Conservation (phyloP, 1,140 invertebrate genomes). For the Caerostris darwini region DNA sequence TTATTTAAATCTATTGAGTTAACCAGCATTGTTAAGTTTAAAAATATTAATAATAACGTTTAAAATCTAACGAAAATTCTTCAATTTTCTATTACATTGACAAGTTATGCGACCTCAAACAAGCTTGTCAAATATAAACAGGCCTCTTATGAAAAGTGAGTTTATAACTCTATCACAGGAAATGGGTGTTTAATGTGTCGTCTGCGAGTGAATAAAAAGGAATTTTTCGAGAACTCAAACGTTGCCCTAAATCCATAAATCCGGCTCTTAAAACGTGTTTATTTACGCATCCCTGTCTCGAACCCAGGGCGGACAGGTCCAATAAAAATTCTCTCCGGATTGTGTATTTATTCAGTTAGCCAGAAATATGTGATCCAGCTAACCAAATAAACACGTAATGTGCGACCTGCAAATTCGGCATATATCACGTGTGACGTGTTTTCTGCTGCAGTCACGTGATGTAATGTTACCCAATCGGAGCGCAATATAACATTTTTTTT, state of each 20-base stretch:
- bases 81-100: too few relatives aligned
- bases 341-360: background rate
- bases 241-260: background rate
- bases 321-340: background rate
- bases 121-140: too few relatives aligned
- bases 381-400: background rate
- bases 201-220: background rate
- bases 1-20: too few relatives aligned
- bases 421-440: background rate
- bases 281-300: background rate
- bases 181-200: too few relatives aligned
- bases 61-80: too few relatives aligned
- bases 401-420: slow-evolving; percentile 4
- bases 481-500: background rate
- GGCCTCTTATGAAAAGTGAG: too few relatives aligned
- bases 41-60: too few relatives aligned
- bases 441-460: background rate
- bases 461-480: background rate
- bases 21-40: too few relatives aligned
- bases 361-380: background rate
- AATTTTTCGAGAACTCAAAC: background rate
- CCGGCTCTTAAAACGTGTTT: background rate
- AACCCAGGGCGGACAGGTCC: background rate
- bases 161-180: too few relatives aligned
- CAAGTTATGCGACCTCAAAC: too few relatives aligned